Base-by-base conservation (phyloP, 2,797 vertebrate genomes). In the Remorina albescens region DNA sequence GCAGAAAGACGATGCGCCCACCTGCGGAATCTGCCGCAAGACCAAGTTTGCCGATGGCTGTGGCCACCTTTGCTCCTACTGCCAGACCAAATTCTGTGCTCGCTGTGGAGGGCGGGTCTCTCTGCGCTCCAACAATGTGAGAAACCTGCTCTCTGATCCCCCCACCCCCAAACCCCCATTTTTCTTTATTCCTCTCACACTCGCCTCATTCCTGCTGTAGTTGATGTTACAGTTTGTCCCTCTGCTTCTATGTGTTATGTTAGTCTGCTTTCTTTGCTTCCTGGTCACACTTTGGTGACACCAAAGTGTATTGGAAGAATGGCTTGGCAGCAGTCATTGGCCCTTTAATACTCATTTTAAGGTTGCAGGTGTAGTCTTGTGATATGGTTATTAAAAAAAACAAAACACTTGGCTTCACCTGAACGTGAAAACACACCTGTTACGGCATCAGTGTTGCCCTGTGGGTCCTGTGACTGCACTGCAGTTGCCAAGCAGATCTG, bases 1-100 rank as follows among this genome's bases (percentile, higher is more conserved):
- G 86, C 97, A 96, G 93, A 99, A 97, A 90, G 98, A 99, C n/a
- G 98, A 99, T 65, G 96, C 98, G 9, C 98, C 98, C 18, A 99
- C 98, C 30, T 99, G 98, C 54, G 98, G 98, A 37, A 99, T 99
- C 92, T 99, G 98, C 91, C 96, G 95, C 82, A 99, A 99, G 94
- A 99, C 98, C 66, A 99, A 99, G 95, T 99, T 99, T 80, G 98
- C 98, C 0, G 97, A 99, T 32, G 98, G 98, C 74, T 99, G 98
- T 19, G 98, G 98, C 65, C 97, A 99, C 92, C 95, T 96, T 67
- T 99, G 98, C 92, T 99, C 97, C 87, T 99, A 99, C 91, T 99
- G 98, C 93, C 97, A 96, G 94, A 99, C 97, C 89, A 98, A 97
- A 90, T 99, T 99, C 91, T 99, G 98, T 69, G 98, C 98, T 62